A percentile compares a stretch with the other conserved stretches of the same genome.
Conservation (phyloP, 1,140 invertebrate genomes). For the Apis mellifera region Amel_HAv3.1 CM009935.2:9124501-9125000, state of each 20-base stretch:
- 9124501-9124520: no score
- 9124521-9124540: no score
- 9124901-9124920: no score
- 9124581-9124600: neutral
- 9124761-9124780: neutral
- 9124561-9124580: no score
- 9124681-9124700: neutral
- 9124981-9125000: no score
- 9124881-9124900: neutral
- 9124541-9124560: no score
- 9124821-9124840: neutral
- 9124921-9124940: neutral
- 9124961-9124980: no score
- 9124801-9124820: constrained; percentile 1
- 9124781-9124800: constrained; percentile 29
- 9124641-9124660: neutral
- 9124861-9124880: constrained; percentile 15
- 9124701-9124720: neutral
- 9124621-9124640: constrained; percentile 10
- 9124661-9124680: no score
- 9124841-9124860: neutral
- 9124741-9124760: neutral
- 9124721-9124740: neutral
- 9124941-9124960: neutral
- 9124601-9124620: neutral